Percentiles rank a stretch among this genome's conserved stretches.
phyloP scores from a whole-genome alignment of 2,888 invertebrate species.

The Nemotelus pantherinus region DNA sequence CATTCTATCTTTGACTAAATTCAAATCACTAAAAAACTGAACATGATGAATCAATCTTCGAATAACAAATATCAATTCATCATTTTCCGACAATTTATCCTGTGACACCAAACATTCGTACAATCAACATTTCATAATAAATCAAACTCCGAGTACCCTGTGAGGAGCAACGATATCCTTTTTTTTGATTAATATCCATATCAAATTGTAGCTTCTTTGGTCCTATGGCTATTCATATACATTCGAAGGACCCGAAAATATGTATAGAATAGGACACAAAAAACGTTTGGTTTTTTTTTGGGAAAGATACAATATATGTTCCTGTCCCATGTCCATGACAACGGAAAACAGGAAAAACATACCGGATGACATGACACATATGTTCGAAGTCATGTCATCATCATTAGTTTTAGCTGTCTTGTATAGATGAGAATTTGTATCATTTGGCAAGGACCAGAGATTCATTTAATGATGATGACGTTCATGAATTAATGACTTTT shows the following conservation, averaged over 20 bases:
- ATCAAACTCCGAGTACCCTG: neutral
- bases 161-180: neutral
- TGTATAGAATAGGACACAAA: neutral
- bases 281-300: too few relatives aligned
- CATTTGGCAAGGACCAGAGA: neutral
- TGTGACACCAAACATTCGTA: neutral
- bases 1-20: too few relatives aligned
- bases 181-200: neutral
- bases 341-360: neutral
- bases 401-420: neutral
- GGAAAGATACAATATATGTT: neutral
- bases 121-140: neutral
- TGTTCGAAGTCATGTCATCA: neutral
- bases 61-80: too few relatives aligned
- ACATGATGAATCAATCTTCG: too few relatives aligned
- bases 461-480: neutral
- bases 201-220: neutral
- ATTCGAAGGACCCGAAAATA: neutral
- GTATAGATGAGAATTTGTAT: neutral
- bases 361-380: neutral
- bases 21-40: too few relatives aligned
- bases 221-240: neutral
- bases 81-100: too few relatives aligned
- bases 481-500: neutral
- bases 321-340: neutral